Conservation (phyloP, 2,113 vertebrate species). For the Xenopus borealis region DNA sequence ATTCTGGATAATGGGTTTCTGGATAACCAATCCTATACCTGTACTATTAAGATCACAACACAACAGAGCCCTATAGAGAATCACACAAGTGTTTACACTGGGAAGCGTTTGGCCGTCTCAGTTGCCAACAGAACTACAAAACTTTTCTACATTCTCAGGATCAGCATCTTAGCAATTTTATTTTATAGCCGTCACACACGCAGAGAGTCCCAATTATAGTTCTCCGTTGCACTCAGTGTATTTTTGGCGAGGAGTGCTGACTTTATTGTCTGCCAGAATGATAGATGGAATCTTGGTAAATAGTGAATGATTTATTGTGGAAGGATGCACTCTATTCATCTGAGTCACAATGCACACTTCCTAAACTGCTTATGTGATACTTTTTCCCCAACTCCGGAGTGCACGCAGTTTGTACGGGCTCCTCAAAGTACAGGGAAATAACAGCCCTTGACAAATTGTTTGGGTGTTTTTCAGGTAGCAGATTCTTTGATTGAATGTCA, state of each 20-base stretch:
- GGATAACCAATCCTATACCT: too few species aligned
- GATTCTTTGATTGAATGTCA: neutral
- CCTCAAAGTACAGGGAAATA: neutral
- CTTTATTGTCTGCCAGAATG: slow-evolving; percentile 29
- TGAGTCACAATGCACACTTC: slow-evolving; percentile 39
- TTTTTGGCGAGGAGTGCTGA: slow-evolving; percentile 15
- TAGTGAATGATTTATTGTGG: slow-evolving; percentile 30
- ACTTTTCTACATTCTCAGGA: too few species aligned
- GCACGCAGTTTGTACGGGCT: slow-evolving; percentile 4
- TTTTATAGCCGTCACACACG: too few species aligned
- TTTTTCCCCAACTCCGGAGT: slow-evolving; percentile 2
- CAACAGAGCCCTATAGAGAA: too few species aligned
- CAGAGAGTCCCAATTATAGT: neutral
- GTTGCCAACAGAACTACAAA: too few species aligned
- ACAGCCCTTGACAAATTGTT: slow-evolving; percentile 3
- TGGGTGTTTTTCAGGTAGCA: neutral
- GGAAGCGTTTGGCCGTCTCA: too few species aligned
- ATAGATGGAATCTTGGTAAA: slow-evolving; percentile 32
- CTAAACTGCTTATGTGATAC: slow-evolving; percentile 20
- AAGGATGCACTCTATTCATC: slow-evolving; percentile 34
- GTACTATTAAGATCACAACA: too few species aligned
- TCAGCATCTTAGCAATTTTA: too few species aligned
- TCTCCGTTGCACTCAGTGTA: slow-evolving; percentile 1
- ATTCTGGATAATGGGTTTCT: too few species aligned
- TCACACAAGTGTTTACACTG: too few species aligned